phyloP scores from a whole-genome alignment of 37 sponge, comb jelly and placozoan genomes.

The Aplysina aerophoba region DNA sequence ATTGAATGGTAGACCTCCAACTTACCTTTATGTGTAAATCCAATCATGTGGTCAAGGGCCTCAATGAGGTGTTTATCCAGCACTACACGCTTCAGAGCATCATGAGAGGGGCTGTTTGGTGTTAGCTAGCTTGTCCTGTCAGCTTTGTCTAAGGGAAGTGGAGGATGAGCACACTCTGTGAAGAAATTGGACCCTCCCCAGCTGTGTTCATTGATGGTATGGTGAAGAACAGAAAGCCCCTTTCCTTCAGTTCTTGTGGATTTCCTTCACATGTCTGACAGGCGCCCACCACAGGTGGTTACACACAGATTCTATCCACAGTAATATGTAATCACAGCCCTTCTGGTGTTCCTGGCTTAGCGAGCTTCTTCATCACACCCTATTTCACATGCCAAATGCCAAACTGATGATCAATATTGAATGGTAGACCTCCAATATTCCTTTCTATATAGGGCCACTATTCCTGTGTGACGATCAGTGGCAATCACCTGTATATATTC shows the following conservation, averaged over 20 bases:
- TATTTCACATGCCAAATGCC: constrained; percentile 55
- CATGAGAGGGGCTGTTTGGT: constrained; percentile 1
- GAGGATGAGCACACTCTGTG: constrained; percentile 1
- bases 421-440: constrained; percentile 16
- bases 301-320: constrained; percentile 28
- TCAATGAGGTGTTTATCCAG: constrained; percentile 1
- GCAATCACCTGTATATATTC: background rate
- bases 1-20: constrained; percentile 32
- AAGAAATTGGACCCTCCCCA: constrained; percentile 31
- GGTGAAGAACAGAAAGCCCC: constrained; percentile 42
- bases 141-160: background rate
- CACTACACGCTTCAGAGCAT: background rate
- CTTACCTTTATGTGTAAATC: constrained; percentile 10
- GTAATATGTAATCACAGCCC: background rate
- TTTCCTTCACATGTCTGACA: constrained; percentile 23
- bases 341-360: constrained; percentile 15
- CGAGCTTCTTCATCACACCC: constrained; percentile 14
- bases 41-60: background rate
- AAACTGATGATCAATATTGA: constrained; percentile 52
- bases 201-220: constrained; percentile 34
- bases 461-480: constrained; percentile 22
- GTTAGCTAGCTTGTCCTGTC: constrained; percentile 6
- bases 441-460: background rate
- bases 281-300: constrained; percentile 49
- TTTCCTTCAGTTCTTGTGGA: constrained; percentile 11